phyloP scores from a whole-genome alignment of 2,888 invertebrate genomes.

The Parelbella ahira region DNA sequence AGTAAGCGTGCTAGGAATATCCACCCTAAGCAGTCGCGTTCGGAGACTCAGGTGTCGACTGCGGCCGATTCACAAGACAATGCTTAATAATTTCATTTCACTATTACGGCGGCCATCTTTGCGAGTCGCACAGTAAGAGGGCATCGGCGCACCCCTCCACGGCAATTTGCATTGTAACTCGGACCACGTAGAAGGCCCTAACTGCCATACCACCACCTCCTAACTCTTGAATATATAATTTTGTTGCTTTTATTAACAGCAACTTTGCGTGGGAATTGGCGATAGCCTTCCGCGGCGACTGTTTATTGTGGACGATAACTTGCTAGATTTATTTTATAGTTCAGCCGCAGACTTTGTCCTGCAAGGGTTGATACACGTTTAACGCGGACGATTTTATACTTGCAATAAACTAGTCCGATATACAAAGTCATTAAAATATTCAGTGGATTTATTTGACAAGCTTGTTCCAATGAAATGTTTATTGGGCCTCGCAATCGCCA shows the following conservation, averaged over 20 bases:
- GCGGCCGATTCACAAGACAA: slow-evolving; percentile 80
- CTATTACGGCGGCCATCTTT: slow-evolving; percentile 80
- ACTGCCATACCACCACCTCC: slow-evolving; percentile 76
- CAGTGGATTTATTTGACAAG: slow-evolving; percentile 73
- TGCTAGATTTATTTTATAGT: slow-evolving; percentile 79
- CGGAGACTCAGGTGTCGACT: slow-evolving; percentile 78
- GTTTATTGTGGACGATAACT: slow-evolving; percentile 77
- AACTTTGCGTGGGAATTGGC: slow-evolving; percentile 79
- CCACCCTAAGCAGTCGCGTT: slow-evolving; percentile 53
- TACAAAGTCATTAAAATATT: slow-evolving; percentile 73
- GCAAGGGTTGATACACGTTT: slow-evolving; percentile 54
- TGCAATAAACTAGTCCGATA: slow-evolving; percentile 71
- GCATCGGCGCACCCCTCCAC: slow-evolving; percentile 76
- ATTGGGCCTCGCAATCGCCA: slow-evolving; percentile 51
- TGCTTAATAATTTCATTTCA: slow-evolving; percentile 81
- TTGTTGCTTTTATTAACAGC: slow-evolving; percentile 80
- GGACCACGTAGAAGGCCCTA: slow-evolving; percentile 77
- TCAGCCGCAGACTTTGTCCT: slow-evolving; percentile 64
- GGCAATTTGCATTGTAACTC: slow-evolving; percentile 80
- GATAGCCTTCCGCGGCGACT: slow-evolving; percentile 75
- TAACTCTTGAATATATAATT: slow-evolving; percentile 81
- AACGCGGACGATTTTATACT: slow-evolving; percentile 61
- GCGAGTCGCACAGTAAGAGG: slow-evolving; percentile 78
- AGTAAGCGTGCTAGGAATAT: too few relatives aligned
- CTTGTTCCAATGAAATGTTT: slow-evolving; percentile 69